Conservation (phyloP, 1,140 invertebrate genomes). For the Zaprionus davidi region DNA sequence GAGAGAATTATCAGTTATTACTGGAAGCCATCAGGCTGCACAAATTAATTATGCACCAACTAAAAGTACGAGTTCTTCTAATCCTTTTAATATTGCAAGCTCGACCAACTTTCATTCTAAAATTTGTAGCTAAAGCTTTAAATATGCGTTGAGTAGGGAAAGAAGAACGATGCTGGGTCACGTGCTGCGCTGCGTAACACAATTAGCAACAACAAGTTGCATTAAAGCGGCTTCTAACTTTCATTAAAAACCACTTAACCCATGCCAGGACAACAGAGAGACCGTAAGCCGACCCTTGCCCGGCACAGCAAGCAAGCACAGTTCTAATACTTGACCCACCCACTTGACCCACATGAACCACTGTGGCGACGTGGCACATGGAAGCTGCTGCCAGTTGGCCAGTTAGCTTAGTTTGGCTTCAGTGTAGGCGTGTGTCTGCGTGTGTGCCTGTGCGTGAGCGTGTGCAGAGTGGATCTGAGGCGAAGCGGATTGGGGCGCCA, state of each 20-base stretch:
- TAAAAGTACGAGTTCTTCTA: conserved; percentile 13
- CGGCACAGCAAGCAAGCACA: conserved; percentile 18
- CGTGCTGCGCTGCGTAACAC: conserved; percentile 46
- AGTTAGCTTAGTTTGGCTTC: conserved; percentile 55
- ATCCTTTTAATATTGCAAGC: conserved; percentile 26
- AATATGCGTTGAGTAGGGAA: conserved; percentile 21
- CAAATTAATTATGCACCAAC: conserved; percentile 30
- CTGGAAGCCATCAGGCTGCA: conserved; percentile 15
- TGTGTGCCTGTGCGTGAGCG: conserved; percentile 7
- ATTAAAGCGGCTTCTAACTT: conserved; percentile 80
- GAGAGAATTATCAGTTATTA: conserved; percentile 15
- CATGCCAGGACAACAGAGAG: conserved; percentile 59
- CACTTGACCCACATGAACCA: conserved; percentile 76
- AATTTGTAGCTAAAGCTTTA: conserved; percentile 40
- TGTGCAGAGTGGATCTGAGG: background rate
- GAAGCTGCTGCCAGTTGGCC: conserved; percentile 37
- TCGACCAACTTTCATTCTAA: conserved; percentile 27
- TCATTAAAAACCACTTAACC: conserved; percentile 82
- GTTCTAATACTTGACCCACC: conserved; percentile 60
- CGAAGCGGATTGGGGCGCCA: conserved; percentile 8
- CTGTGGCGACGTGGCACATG: conserved; percentile 51
- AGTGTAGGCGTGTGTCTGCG: conserved; percentile 54
- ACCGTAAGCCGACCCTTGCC: conserved; percentile 46
- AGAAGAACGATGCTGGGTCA: conserved; percentile 15
- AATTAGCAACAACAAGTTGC: conserved; percentile 75